phyloP scores from a whole-genome alignment of 2,113 vertebrate genomes.

The Cebidichthys violaceus region DNA sequence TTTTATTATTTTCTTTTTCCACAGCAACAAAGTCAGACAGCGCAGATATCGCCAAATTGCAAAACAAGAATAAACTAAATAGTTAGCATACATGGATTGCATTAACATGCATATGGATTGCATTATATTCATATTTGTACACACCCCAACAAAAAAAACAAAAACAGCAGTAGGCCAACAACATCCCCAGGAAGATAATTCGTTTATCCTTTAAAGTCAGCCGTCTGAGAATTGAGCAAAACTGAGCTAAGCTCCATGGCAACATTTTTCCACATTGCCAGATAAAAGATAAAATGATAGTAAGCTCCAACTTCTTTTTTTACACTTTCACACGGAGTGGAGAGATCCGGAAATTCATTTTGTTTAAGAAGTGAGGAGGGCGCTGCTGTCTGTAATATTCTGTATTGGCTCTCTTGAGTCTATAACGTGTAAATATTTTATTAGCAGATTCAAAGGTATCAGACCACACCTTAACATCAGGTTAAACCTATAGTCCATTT shows the following conservation, averaged over 20 bases:
- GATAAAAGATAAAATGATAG: background rate
- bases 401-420: too few species aligned
- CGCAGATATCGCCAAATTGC: background rate
- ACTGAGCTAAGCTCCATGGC: background rate
- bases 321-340: too few species aligned
- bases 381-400: too few species aligned
- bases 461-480: too few species aligned
- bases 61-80: background rate
- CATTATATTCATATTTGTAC: background rate
- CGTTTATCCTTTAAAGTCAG: too few species aligned
- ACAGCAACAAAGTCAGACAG: background rate
- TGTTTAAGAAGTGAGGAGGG: too few species aligned
- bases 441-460: too few species aligned
- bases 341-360: too few species aligned
- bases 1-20: background rate
- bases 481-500: too few species aligned
- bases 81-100: background rate
- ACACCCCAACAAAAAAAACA: background rate
- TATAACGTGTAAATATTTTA: too few species aligned
- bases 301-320: background rate
- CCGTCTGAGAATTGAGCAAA: background rate
- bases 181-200: too few species aligned
- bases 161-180: too few species aligned
- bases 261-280: background rate
- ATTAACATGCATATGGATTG: background rate